These are phyloP conservation scores for Trissolcus basalis DNA, from an alignment of 1,140 invertebrate genomes.

Conservation along the genomic window DNA sequence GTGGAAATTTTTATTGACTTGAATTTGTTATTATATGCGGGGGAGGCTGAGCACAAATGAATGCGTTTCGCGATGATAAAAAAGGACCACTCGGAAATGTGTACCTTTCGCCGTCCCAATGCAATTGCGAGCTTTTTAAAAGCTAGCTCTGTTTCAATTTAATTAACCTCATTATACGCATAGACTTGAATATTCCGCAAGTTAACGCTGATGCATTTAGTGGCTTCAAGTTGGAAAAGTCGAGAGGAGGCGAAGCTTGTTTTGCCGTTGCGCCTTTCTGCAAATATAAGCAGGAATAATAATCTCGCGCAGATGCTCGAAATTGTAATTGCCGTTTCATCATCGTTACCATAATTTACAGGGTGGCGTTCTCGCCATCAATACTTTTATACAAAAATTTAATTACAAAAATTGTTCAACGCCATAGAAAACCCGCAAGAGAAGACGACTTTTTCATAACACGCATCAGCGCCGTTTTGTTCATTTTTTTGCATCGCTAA, in stretches of 20 bases:
- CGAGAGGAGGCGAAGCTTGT: conserved; percentile 44
- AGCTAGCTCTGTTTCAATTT: conserved; percentile 57
- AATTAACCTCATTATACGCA: conserved; percentile 59
- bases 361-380: conserved; percentile 11
- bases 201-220: conserved; percentile 55
- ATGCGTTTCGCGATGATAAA: conserved; percentile 18
- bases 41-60: conserved; percentile 7
- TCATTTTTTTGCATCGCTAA: no score
- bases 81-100: conserved; percentile 32
- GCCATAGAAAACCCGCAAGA: no score
- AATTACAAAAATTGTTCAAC: no score
- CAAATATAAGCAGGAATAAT: conserved; percentile 56
- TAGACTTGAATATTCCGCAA: conserved; percentile 53
- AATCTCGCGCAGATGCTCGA: conserved; percentile 19
- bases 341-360: conserved; percentile 13
- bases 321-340: conserved; percentile 49
- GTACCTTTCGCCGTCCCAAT: conserved; percentile 27
- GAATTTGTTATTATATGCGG: conserved; percentile 19
- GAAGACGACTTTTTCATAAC: no score
- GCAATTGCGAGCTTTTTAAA: conserved; percentile 51
- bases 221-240: conserved; percentile 48
- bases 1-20: conserved; percentile 21
- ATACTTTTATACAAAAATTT: conserved; percentile 9
- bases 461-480: no score
- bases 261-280: conserved; percentile 34